Percentiles rank a stretch among this genome's conserved stretches.
Evolutionary conservation across 2,888 invertebrate genomes (phyloP).

Genomic region (Suillia variegata): DNA sequence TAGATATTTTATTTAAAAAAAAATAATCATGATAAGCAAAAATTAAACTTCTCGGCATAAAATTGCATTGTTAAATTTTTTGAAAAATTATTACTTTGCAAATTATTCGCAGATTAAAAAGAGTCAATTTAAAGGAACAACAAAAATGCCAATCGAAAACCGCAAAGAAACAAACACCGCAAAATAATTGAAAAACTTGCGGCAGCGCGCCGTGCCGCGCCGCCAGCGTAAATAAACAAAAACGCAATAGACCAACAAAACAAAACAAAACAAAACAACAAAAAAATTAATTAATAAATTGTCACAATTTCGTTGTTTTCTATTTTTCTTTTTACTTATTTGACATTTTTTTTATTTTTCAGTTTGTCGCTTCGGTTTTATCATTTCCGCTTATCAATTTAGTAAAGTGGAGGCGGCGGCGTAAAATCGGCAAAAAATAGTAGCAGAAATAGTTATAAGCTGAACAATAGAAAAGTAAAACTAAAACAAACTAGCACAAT

Average conservation of each 20-base stretch:
- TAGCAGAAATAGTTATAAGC: too few species aligned
- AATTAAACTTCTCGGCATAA: too few species aligned
- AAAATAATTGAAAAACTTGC: constrained; percentile 6
- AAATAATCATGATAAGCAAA: too few species aligned
- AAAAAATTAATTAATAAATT: constrained; percentile 19
- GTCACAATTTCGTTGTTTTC: not conserved
- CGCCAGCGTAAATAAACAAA: constrained; percentile 5
- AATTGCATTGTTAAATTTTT: too few species aligned
- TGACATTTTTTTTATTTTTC: too few species aligned
- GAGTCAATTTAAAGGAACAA: constrained; percentile 1
- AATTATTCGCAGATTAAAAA: not conserved
- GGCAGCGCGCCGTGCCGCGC: too few species aligned
- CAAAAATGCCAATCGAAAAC: not conserved
- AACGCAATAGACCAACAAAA: not conserved
- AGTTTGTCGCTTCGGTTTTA: too few species aligned
- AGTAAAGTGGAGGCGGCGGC: not conserved
- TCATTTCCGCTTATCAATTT: constrained; percentile 18
- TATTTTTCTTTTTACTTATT: too few species aligned
- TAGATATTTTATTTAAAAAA: too few species aligned
- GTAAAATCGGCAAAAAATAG: not conserved
- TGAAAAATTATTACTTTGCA: not conserved
- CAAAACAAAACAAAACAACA: not conserved
- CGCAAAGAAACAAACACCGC: not conserved
- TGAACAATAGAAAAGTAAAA: too few species aligned
- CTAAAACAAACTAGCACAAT: too few species aligned